A percentile compares a stretch with the other conserved stretches of the same genome.
Evolutionary conservation across 2,797 vertebrate genomes (phyloP).

Genomic region (Argentina silus): DNA sequence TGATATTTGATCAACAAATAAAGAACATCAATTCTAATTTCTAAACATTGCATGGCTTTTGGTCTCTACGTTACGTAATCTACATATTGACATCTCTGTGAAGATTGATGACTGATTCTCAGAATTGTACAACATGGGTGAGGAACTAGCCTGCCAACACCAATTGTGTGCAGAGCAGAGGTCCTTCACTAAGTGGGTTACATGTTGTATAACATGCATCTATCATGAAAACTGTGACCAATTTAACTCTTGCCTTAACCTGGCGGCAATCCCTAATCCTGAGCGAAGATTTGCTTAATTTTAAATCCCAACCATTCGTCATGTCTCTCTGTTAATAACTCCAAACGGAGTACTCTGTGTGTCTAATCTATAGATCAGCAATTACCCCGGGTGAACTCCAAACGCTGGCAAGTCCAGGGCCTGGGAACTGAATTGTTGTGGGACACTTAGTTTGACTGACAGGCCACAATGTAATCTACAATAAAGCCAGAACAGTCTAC

Average conservation of each 20-base stretch:
- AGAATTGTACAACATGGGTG: neutral
- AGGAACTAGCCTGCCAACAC: neutral
- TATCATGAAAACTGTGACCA: constrained; percentile 1
- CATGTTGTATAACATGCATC: constrained; percentile 21
- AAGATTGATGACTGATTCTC: neutral
- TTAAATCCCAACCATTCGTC: constrained; percentile 12
- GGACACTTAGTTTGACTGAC: no score
- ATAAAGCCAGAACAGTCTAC: no score
- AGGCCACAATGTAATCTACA: no score
- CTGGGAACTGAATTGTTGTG: neutral
- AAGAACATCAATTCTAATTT: no score
- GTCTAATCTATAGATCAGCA: neutral
- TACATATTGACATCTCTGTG: neutral
- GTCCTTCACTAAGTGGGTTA: neutral
- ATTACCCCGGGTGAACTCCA: neutral
- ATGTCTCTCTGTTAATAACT: neutral
- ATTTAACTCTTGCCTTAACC: neutral
- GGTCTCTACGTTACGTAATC: neutral
- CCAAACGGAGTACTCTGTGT: neutral
- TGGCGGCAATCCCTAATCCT: constrained; percentile 15
- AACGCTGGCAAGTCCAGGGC: neutral
- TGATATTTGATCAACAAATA: no score
- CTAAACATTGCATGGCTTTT: no score
- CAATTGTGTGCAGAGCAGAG: neutral
- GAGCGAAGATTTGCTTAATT: constrained; percentile 16